Percentiles rank a stretch among this genome's conserved stretches.
phyloP scores from a whole-genome alignment of 2,797 vertebrate genomes.

The Pipistrellus pipistrellus region DNA sequence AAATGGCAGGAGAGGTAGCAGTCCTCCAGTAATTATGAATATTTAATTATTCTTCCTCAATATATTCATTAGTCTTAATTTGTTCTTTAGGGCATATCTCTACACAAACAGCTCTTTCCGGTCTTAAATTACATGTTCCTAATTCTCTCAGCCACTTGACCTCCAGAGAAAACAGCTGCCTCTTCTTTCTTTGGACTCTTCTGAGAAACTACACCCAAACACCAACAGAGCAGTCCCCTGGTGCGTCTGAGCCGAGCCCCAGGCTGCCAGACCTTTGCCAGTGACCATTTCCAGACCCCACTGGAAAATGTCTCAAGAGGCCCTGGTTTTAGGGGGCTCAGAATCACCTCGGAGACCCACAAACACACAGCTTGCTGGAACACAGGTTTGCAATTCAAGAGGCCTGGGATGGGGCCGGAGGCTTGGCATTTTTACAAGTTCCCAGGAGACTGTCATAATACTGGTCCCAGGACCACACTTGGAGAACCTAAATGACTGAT shows the following conservation, averaged over 20 bases:
- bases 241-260: not conserved
- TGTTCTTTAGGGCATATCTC: constrained; percentile 16
- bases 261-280: not conserved
- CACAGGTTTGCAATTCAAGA: not conserved
- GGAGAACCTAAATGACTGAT: not conserved
- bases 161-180: constrained; percentile 16
- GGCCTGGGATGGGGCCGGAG: not conserved
- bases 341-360: not conserved
- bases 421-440: not conserved
- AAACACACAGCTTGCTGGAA: not conserved
- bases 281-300: not conserved
- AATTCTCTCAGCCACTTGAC: constrained; percentile 35
- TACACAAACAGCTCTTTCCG: not conserved
- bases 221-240: not conserved
- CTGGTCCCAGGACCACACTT: not conserved
- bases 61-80: constrained; percentile 32
- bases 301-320: not conserved
- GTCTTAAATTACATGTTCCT: constrained; percentile 45
- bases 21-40: constrained; percentile 22
- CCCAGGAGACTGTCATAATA: not conserved
- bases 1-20: constrained; percentile 8
- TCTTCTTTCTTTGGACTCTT: constrained; percentile 56
- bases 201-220: constrained; percentile 32
- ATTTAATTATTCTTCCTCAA: constrained; percentile 32
- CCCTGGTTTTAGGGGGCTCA: not conserved